Percentiles rank a stretch among this genome's conserved stretches.
Conservation (phyloP, 2,888 invertebrate species). For the Brachyptera risi region DNA sequence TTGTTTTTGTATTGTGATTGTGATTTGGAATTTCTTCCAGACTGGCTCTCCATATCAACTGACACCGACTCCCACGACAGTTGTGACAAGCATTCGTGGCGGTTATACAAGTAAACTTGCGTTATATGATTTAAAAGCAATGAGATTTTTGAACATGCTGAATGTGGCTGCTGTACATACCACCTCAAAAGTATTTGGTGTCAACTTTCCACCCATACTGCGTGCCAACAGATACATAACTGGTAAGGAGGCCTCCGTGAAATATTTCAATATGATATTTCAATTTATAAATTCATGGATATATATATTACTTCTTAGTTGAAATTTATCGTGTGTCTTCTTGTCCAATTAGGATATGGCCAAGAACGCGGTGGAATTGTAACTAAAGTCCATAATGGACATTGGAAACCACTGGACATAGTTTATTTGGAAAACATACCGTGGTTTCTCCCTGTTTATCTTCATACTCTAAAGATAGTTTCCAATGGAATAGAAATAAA, state of each 20-base stretch:
- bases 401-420: conserved; percentile 69
- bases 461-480: conserved; percentile 75
- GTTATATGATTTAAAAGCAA: conserved; percentile 61
- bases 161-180: conserved; percentile 63
- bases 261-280: no score
- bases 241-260: no score
- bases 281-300: no score
- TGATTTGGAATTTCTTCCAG: no score
- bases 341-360: conserved; percentile 80
- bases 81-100: conserved; percentile 60
- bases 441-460: conserved; percentile 85
- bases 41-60: conserved; percentile 59
- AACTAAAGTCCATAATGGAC: conserved; percentile 77
- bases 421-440: conserved; percentile 87
- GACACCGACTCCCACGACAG: conserved; percentile 56
- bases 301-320: conserved; percentile 8
- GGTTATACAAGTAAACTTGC: conserved; percentile 64
- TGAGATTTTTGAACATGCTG: conserved; percentile 48
- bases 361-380: conserved; percentile 88
- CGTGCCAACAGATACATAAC: conserved; percentile 76
- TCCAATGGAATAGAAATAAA: conserved; percentile 55
- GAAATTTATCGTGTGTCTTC: conserved; percentile 1
- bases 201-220: conserved; percentile 63
- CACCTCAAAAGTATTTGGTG: conserved; percentile 47
- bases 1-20: conserved; percentile 7